phyloP scores from a whole-genome alignment of 1,140 invertebrate species.

The Eubasilissa regina region DNA sequence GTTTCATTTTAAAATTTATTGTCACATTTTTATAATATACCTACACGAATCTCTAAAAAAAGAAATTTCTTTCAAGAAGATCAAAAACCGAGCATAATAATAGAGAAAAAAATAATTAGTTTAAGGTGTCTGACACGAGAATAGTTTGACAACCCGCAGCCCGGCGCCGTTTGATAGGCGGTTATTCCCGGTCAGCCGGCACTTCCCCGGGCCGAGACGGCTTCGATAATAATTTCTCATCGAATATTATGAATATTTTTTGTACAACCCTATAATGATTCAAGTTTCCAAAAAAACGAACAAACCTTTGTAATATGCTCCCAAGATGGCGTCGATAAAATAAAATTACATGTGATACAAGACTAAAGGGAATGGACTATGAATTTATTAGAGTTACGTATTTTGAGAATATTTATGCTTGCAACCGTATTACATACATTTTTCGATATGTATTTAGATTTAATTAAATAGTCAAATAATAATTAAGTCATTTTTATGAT shows the following conservation, averaged over 20 bases:
- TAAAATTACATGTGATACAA: constrained; percentile 6
- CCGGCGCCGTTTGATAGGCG: constrained; percentile 33
- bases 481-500: no score
- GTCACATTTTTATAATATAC: no score
- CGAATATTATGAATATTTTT: constrained; percentile 52
- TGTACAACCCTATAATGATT: constrained; percentile 36
- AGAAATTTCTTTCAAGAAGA: no score
- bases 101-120: no score
- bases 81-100: no score
- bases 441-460: no score
- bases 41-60: no score
- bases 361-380: background rate
- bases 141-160: background rate
- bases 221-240: constrained; percentile 51
- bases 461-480: no score
- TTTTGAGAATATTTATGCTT: no score
- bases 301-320: constrained; percentile 29
- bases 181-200: constrained; percentile 38
- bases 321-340: constrained; percentile 43
- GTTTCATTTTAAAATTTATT: no score
- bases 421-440: no score
- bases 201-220: constrained; percentile 33
- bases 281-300: constrained; percentile 28
- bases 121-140: background rate
- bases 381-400: no score